These are phyloP conservation scores for Drosophila anceps DNA, from an alignment of 2,888 invertebrate species.

Conservation along the genomic window DNA sequence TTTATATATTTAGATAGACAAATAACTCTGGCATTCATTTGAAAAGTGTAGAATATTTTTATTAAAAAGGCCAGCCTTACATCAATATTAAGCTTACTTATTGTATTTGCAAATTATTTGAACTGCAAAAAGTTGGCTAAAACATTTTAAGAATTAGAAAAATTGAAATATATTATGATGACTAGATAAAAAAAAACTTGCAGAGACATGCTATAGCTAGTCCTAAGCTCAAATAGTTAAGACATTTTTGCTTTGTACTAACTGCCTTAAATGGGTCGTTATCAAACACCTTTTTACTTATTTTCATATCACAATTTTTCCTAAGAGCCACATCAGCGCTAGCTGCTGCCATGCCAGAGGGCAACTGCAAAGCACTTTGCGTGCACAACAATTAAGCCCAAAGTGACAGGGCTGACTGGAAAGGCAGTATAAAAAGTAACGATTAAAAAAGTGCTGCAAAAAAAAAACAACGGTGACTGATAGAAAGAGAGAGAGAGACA, in stretches of 20 bases:
- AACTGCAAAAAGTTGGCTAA: background rate
- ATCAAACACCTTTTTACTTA: background rate
- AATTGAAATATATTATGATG: too few relatives aligned
- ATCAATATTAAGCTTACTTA: background rate
- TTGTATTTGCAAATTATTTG: background rate
- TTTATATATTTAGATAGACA: too few relatives aligned
- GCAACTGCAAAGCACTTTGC: constrained; percentile 43
- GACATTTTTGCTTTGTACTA: background rate
- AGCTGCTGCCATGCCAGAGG: background rate
- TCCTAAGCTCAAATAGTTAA: too few relatives aligned
- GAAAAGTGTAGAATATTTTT: too few relatives aligned
- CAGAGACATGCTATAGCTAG: too few relatives aligned
- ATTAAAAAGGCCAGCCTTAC: too few relatives aligned
- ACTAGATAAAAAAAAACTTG: too few relatives aligned
- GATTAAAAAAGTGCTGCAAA: constrained; percentile 30
- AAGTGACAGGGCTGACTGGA: constrained; percentile 43
- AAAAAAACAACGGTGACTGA: constrained; percentile 3
- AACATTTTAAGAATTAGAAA: background rate
- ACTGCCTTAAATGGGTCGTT: background rate
- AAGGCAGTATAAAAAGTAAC: constrained; percentile 49
- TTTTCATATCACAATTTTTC: background rate
- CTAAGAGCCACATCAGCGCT: constrained; percentile 13
- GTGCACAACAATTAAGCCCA: constrained; percentile 58
- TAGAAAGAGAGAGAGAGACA: background rate
- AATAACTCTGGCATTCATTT: too few relatives aligned